Percentiles rank a stretch among this genome's conserved stretches.
Conservation (phyloP, 2,888 invertebrate genomes). For the Phlogophora meticulosa region DNA sequence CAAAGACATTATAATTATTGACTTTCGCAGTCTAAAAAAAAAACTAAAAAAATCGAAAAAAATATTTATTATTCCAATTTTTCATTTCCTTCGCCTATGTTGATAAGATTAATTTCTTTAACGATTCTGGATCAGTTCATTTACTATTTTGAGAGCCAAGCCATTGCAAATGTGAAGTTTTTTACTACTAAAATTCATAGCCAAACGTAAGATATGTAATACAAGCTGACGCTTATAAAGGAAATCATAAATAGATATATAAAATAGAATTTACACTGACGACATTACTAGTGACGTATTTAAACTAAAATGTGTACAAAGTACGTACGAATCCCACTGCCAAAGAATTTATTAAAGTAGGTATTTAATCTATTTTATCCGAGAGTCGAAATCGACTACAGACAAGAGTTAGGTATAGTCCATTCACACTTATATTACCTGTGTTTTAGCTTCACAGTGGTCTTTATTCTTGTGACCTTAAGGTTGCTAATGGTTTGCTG, state of each 20-base stretch:
- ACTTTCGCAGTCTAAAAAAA: not conserved
- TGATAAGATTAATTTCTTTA: not conserved
- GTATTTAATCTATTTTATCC: slow-evolving; percentile 27
- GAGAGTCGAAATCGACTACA: not conserved
- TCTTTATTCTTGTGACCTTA: too few species aligned
- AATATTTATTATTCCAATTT: too few species aligned
- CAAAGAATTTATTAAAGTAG: slow-evolving; percentile 32
- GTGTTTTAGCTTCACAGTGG: too few species aligned
- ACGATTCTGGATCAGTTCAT: not conserved
- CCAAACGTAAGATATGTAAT: too few species aligned
- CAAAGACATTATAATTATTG: too few species aligned
- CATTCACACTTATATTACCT: too few species aligned
- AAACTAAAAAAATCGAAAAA: slow-evolving; percentile 2
- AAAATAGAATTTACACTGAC: not conserved
- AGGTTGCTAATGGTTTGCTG: too few species aligned
- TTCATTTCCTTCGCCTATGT: not conserved
- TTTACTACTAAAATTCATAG: too few species aligned
- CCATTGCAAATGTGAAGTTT: not conserved
- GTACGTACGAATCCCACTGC: slow-evolving; percentile 9
- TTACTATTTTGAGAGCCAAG: too few species aligned
- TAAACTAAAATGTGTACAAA: not conserved
- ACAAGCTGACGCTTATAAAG: not conserved
- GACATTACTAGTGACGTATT: slow-evolving; percentile 3
- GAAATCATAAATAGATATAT: not conserved
- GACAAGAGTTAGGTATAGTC: not conserved